Evolutionary conservation across 1,140 invertebrate species (phyloP).

Genomic region (Tetraneura akinire): DNA sequence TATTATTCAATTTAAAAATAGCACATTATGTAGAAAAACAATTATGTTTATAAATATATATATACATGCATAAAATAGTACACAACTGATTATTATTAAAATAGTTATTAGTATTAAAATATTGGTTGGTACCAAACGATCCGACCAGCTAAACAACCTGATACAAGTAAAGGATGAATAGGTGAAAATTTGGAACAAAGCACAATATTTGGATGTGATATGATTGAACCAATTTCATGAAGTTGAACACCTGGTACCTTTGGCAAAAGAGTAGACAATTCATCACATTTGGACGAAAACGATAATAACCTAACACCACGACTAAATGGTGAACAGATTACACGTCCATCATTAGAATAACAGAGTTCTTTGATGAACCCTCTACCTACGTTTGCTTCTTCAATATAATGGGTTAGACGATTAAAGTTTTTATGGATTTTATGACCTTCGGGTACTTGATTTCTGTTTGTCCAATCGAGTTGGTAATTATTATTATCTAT

Average conservation of each 20-base stretch:
- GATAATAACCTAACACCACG: slow-evolving; percentile 79
- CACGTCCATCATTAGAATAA: slow-evolving; percentile 83
- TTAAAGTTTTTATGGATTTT: slow-evolving; percentile 66
- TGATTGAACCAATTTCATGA: slow-evolving; percentile 69
- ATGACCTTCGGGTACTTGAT: slow-evolving; percentile 33
- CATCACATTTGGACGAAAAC: slow-evolving; percentile 76
- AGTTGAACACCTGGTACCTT: slow-evolving; percentile 60
- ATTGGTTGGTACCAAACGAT: slow-evolving; percentile 88
- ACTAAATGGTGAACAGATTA: slow-evolving; percentile 87
- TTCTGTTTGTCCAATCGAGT: background rate
- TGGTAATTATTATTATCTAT: background rate
- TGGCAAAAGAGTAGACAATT: slow-evolving; percentile 71
- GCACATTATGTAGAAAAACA: too few species aligned
- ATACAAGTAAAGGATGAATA: slow-evolving; percentile 78
- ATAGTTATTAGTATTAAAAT: slow-evolving; percentile 61
- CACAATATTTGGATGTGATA: slow-evolving; percentile 81
- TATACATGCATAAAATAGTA: too few species aligned
- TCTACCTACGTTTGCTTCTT: slow-evolving; percentile 82
- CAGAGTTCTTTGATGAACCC: slow-evolving; percentile 74
- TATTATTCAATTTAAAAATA: too few species aligned
- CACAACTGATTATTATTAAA: too few species aligned
- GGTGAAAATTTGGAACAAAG: slow-evolving; percentile 90
- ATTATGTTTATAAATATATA: too few species aligned
- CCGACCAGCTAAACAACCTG: slow-evolving; percentile 83
- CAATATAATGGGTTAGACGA: slow-evolving; percentile 79